Conservation (phyloP, 2,797 vertebrate species). For the Semotilus atromaculatus region DNA sequence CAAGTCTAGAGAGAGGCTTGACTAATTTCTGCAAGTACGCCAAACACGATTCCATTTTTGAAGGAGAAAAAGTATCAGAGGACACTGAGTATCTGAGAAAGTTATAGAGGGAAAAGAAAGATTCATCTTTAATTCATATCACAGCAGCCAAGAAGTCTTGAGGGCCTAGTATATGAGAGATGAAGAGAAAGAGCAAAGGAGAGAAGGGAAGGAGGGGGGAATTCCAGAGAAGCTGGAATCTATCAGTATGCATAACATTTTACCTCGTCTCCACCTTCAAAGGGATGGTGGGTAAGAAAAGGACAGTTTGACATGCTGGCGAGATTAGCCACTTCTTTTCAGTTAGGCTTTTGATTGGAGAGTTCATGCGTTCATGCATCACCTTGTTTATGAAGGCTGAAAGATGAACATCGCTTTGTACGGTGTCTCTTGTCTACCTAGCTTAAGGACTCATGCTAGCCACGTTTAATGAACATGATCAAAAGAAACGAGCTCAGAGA, state of each 20-base stretch:
- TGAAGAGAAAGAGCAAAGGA: constrained; percentile 53
- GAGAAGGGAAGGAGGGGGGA: not conserved
- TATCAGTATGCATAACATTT: constrained; percentile 67
- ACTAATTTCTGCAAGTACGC: constrained; percentile 52
- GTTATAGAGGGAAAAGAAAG: constrained; percentile 44
- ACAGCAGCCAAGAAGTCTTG: constrained; percentile 63
- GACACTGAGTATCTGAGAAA: constrained; percentile 44
- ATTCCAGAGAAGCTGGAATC: constrained; percentile 48
- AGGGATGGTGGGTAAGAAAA: constrained; percentile 53
- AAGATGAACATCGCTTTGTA: constrained; percentile 51
- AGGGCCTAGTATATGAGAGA: constrained; percentile 64
- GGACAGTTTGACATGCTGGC: constrained; percentile 62
- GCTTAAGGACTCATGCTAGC: constrained; percentile 20
- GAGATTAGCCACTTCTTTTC: constrained; percentile 65
- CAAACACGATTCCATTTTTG: constrained; percentile 53
- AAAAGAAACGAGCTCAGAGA: constrained; percentile 41
- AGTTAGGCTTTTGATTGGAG: constrained; percentile 53
- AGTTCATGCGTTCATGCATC: constrained; percentile 35
- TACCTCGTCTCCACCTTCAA: constrained; percentile 66
- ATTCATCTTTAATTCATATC: constrained; percentile 70
- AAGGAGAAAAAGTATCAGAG: constrained; percentile 52
- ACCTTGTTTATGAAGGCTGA: constrained; percentile 58
- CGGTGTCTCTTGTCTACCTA: constrained; percentile 37
- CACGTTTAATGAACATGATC: constrained; percentile 55
- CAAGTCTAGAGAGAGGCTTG: constrained; percentile 41